These are phyloP conservation scores for Eulemur rufifrons DNA, from an alignment of 2,113 vertebrate genomes.

Conservation along the genomic window DNA sequence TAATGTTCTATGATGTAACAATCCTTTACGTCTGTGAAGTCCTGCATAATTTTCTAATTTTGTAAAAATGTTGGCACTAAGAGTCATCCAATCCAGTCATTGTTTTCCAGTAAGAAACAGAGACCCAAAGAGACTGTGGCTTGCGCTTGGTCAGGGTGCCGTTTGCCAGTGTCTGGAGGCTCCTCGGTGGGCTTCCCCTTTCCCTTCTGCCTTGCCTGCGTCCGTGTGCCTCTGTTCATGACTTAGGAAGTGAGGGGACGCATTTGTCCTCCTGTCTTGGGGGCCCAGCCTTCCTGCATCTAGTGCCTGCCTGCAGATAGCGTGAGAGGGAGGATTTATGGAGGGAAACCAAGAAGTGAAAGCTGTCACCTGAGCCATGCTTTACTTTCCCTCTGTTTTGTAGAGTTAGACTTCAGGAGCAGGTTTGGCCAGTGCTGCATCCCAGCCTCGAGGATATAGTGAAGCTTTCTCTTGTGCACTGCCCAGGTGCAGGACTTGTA, in stretches of 20 bases:
- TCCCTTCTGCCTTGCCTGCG: not conserved
- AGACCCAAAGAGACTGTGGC: not conserved
- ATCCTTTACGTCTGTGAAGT: not conserved
- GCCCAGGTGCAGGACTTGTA: too few relatives aligned
- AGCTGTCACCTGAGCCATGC: rapidly evolving
- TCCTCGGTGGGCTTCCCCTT: rapidly evolving
- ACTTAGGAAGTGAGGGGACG: not conserved
- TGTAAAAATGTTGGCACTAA: not conserved
- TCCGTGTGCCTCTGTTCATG: not conserved
- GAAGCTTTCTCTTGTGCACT: not conserved
- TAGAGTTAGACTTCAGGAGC: not conserved
- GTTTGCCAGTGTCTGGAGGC: rapidly evolving
- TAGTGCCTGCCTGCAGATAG: not conserved
- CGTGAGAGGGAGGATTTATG: not conserved
- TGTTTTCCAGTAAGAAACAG: not conserved
- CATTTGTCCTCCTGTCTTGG: not conserved
- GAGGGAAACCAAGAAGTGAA: not conserved
- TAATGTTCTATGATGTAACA: not conserved
- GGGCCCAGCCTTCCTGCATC: not conserved
- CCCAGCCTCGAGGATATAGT: not conserved
- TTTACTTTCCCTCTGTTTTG: not conserved
- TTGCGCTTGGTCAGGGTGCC: not conserved
- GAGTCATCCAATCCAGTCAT: not conserved
- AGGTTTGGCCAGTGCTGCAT: rapidly evolving
- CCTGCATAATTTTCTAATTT: not conserved